Evolutionary conservation across 2,888 invertebrate genomes (phyloP).

Genomic region (Polietes domitor): DNA sequence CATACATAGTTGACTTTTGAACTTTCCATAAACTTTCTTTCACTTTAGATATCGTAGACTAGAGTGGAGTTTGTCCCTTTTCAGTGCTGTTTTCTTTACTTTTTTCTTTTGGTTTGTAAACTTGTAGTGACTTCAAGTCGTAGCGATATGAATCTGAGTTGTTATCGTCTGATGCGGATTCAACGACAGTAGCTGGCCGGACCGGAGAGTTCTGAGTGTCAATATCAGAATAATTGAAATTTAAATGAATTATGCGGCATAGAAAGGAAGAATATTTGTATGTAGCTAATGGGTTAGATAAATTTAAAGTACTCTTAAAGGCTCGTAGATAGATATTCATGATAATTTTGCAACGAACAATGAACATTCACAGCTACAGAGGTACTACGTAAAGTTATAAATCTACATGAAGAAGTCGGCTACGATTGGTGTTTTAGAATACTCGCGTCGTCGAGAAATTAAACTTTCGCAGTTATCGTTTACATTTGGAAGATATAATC

Average conservation of each 20-base stretch:
- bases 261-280: neutral
- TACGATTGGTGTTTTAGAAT: too few relatives aligned
- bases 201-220: neutral
- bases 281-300: neutral
- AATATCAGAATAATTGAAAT: neutral
- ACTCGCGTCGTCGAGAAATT: too few relatives aligned
- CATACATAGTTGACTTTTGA: neutral
- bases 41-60: neutral
- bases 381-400: too few relatives aligned
- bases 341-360: too few relatives aligned
- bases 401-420: too few relatives aligned
- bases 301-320: too few relatives aligned
- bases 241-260: neutral
- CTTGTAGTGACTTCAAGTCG: neutral
- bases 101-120: neutral
- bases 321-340: too few relatives aligned
- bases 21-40: slow-evolving; percentile 7
- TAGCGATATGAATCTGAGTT: neutral
- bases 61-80: neutral
- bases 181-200: neutral
- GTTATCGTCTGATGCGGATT: neutral
- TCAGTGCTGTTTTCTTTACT: neutral
- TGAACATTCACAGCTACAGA: too few relatives aligned
- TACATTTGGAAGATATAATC: too few relatives aligned
- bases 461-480: too few relatives aligned